Conservation (phyloP, 2,888 invertebrate genomes). For the Bellardia pandia region DNA sequence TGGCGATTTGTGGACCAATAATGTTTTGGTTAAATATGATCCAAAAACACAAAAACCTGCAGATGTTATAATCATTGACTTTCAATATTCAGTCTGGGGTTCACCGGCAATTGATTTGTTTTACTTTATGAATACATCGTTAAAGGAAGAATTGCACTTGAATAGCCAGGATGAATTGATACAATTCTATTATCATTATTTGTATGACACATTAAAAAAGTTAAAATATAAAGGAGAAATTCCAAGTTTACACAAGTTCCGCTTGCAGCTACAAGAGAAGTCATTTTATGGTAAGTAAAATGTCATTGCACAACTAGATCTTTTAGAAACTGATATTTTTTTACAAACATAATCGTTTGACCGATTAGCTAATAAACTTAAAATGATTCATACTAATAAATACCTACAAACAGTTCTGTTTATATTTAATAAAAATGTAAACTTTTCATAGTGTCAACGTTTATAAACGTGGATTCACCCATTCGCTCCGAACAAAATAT, state of each 20-base stretch:
- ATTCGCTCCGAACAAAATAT: no score
- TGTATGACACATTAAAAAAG: conserved; percentile 78
- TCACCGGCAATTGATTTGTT: conserved; percentile 83
- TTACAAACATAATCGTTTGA: no score
- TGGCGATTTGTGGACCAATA: conserved; percentile 83
- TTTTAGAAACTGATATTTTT: no score
- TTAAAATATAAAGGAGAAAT: conserved; percentile 77
- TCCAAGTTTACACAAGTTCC: conserved; percentile 76
- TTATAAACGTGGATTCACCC: no score
- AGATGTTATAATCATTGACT: conserved; percentile 82
- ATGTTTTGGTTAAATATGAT: conserved; percentile 81
- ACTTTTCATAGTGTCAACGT: no score
- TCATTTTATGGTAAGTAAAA: conserved; percentile 76
- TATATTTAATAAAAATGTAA: no score
- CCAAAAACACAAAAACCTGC: conserved; percentile 76
- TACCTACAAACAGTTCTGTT: no score
- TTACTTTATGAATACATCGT: conserved; percentile 82
- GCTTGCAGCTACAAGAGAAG: conserved; percentile 75
- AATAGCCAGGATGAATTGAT: conserved; percentile 81
- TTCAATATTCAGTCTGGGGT: conserved; percentile 83
- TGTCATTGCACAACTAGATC: no score
- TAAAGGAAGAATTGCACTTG: conserved; percentile 79
- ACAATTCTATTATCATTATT: conserved; percentile 78
- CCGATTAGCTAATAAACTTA: no score
- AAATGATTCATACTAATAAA: no score